These are phyloP conservation scores for Hyphantria cunea DNA, from an alignment of 1,140 invertebrate species.

Conservation along the genomic window DNA sequence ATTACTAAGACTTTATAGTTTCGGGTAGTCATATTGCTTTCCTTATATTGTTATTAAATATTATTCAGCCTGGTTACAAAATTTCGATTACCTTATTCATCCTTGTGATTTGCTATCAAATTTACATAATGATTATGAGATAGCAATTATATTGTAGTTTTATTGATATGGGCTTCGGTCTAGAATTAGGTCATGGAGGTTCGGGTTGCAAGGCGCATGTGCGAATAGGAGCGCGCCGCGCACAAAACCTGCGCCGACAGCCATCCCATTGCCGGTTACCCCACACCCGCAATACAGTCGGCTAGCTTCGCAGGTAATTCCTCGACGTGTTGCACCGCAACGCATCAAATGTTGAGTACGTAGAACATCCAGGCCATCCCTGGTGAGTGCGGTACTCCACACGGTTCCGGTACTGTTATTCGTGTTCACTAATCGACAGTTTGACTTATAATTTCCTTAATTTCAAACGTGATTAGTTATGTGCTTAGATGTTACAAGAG, in stretches of 20 bases:
- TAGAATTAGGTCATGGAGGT: constrained; percentile 59
- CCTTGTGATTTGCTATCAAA: too few species aligned
- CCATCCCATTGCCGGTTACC: constrained; percentile 26
- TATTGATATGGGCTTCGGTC: constrained; percentile 28
- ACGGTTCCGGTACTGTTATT: constrained; percentile 16
- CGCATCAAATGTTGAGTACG: constrained; percentile 36
- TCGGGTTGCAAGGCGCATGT: constrained; percentile 31
- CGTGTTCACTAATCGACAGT: constrained; percentile 37
- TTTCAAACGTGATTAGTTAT: constrained; percentile 49
- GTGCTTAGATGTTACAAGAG: constrained; percentile 63
- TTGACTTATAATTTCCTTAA: constrained; percentile 29
- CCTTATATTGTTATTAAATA: too few species aligned
- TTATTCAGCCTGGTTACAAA: too few species aligned
- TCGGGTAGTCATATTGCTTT: too few species aligned
- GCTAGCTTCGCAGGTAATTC: constrained; percentile 38
- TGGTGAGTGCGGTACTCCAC: constrained; percentile 56
- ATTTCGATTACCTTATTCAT: too few species aligned
- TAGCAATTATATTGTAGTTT: too few species aligned
- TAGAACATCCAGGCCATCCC: constrained; percentile 41
- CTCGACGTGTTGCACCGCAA: constrained; percentile 24
- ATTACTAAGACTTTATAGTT: too few species aligned
- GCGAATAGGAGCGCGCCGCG: constrained; percentile 19
- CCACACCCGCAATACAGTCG: constrained; percentile 35
- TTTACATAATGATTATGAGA: background rate
- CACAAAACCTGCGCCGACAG: constrained; percentile 21